A percentile compares a stretch with the other conserved stretches of the same genome.
phyloP scores from a whole-genome alignment of 2,797 vertebrate genomes.

The Rousettus madagascariensis region DNA sequence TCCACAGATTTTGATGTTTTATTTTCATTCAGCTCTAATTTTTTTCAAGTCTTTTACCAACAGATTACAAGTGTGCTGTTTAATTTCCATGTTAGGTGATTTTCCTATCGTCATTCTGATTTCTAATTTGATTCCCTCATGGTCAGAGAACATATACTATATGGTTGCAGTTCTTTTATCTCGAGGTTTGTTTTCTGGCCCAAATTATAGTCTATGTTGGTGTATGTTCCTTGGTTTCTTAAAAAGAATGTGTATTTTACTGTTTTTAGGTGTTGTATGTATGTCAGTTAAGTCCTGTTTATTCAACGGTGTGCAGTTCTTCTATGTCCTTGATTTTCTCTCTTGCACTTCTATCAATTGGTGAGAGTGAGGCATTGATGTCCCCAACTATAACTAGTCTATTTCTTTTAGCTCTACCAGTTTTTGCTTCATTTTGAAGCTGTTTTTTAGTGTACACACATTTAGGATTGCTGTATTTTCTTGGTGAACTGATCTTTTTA shows the following conservation, averaged over 20 bases:
- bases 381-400: not conserved
- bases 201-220: not conserved
- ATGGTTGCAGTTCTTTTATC: not conserved
- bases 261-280: not conserved
- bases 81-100: not conserved
- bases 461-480: not conserved
- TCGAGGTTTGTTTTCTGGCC: not conserved
- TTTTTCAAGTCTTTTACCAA: not conserved
- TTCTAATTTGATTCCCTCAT: slow-evolving; percentile 21
- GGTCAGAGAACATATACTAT: not conserved
- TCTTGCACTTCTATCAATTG: not conserved
- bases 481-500: not conserved
- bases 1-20: not conserved
- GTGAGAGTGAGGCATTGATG: not conserved
- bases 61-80: not conserved
- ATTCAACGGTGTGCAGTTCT: not conserved
- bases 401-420: not conserved
- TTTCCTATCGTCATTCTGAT: not conserved
- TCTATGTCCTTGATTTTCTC: not conserved
- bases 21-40: not conserved
- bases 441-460: not conserved
- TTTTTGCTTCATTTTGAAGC: not conserved
- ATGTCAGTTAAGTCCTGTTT: not conserved
- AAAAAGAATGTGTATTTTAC: not conserved
- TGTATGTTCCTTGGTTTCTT: not conserved